Percentiles rank a stretch among this genome's conserved stretches.
These are phyloP conservation scores for Rhynchophorus ferrugineus DNA, from an alignment of 1,140 invertebrate genomes.

Conservation along the genomic window DNA sequence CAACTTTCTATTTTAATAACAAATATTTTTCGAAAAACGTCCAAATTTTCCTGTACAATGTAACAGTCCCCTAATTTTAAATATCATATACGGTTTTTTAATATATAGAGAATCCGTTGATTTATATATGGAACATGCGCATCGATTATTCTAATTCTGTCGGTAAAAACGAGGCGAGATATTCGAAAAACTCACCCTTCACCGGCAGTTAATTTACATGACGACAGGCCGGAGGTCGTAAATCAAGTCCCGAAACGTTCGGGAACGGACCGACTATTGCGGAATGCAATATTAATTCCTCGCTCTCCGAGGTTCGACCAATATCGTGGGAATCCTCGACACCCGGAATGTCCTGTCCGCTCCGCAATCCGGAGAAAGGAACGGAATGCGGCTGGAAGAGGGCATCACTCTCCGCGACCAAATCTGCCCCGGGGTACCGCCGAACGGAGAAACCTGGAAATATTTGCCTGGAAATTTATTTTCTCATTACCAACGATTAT, in stretches of 20 bases:
- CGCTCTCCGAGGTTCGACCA: slow-evolving; percentile 10
- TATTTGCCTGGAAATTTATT: no score
- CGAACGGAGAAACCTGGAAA: no score
- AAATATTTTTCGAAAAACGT: no score
- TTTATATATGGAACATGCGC: no score
- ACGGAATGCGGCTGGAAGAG: background rate
- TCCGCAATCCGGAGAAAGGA: slow-evolving; percentile 7
- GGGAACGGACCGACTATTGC: background rate
- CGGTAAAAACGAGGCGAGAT: background rate
- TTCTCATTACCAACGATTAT: no score
- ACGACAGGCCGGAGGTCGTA: slow-evolving; percentile 7
- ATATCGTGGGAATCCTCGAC: slow-evolving; percentile 11
- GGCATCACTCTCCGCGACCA: slow-evolving; percentile 1
- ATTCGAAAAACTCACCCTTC: slow-evolving; percentile 2
- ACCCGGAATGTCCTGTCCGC: slow-evolving; percentile 11
- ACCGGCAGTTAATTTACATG: slow-evolving; percentile 7
- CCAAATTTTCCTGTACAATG: no score
- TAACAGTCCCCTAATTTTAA: no score
- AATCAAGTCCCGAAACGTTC: slow-evolving; percentile 6
- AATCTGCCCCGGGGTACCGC: no score
- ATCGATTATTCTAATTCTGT: no score
- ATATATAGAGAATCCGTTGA: no score
- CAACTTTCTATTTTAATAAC: no score
- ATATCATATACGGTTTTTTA: no score
- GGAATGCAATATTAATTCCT: slow-evolving; percentile 13